Evolutionary conservation across 2,797 vertebrate species (phyloP).

Genomic region (Novumbra hubbsi): DNA sequence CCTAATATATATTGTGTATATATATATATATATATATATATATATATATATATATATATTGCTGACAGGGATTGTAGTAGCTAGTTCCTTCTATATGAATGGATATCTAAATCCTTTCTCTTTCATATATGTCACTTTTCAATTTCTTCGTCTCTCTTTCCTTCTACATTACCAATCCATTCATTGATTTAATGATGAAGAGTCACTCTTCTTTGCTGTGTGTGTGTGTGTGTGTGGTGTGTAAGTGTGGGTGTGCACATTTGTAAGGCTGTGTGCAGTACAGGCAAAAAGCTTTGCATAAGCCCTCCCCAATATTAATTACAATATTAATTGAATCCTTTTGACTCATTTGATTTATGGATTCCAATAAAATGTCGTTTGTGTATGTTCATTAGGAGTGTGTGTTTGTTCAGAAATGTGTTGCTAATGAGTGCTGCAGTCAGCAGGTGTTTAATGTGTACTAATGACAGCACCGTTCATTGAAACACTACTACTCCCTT

Average conservation of each 20-base stretch:
- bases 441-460: constrained; percentile 69
- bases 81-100: no score
- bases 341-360: no score
- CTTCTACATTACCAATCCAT: constrained; percentile 67
- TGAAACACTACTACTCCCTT: constrained; percentile 30
- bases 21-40: no score
- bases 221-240: constrained; percentile 5
- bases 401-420: not conserved
- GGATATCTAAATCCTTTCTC: no score
- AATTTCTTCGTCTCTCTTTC: constrained; percentile 56
- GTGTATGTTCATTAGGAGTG: not conserved
- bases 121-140: constrained; percentile 12
- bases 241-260: constrained; percentile 14
- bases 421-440: constrained; percentile 70
- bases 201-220: constrained; percentile 56
- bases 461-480: constrained; percentile 70
- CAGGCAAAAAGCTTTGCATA: constrained; percentile 47
- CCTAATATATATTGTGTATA: no score
- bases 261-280: constrained; percentile 21
- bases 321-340: constrained; percentile 31
- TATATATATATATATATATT: no score
- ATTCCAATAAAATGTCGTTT: no score
- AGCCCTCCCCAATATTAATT: constrained; percentile 70
- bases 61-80: no score
- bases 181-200: constrained; percentile 70